These are phyloP conservation scores for Proterorhinus semilunaris DNA, from an alignment of 2,113 vertebrate genomes.

Conservation along the genomic window DNA sequence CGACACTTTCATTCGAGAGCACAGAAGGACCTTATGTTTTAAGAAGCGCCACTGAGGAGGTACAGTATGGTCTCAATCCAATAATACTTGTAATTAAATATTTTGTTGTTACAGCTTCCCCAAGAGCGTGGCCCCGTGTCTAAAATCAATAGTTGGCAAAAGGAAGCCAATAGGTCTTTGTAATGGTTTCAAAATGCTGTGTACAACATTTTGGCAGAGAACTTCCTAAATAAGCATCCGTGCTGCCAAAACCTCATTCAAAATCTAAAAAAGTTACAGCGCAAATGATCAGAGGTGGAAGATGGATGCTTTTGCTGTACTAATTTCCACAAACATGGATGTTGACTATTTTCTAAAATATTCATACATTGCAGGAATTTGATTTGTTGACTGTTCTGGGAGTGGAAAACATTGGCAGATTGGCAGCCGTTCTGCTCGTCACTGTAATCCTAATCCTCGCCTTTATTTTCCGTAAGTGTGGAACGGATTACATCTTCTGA, in stretches of 20 bases:
- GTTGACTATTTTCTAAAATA: neutral
- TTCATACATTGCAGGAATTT: constrained; percentile 35
- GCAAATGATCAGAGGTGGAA: neutral
- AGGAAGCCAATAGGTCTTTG: neutral
- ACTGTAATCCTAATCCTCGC: constrained; percentile 44
- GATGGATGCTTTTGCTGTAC: neutral
- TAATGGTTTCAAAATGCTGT: constrained; percentile 5
- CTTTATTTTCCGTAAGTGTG: constrained; percentile 53
- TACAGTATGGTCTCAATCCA: constrained; percentile 6
- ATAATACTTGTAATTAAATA: neutral
- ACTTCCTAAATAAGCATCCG: neutral
- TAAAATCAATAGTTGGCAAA: neutral
- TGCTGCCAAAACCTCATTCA: neutral
- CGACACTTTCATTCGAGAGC: neutral
- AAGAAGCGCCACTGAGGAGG: constrained; percentile 1
- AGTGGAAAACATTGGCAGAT: constrained; percentile 36
- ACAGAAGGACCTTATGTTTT: neutral
- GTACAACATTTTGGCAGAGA: constrained; percentile 5
- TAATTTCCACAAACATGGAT: neutral
- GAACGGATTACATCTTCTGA: constrained; percentile 28
- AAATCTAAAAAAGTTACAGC: neutral
- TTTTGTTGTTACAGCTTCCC: neutral
- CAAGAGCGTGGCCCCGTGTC: neutral
- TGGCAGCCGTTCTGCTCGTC: constrained; percentile 31
- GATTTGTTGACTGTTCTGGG: constrained; percentile 5